Evolutionary conservation across 2,888 invertebrate genomes (phyloP), one percentile per base, ranked within the genome.

Genomic region (Charanyca ferruginea): DNA sequence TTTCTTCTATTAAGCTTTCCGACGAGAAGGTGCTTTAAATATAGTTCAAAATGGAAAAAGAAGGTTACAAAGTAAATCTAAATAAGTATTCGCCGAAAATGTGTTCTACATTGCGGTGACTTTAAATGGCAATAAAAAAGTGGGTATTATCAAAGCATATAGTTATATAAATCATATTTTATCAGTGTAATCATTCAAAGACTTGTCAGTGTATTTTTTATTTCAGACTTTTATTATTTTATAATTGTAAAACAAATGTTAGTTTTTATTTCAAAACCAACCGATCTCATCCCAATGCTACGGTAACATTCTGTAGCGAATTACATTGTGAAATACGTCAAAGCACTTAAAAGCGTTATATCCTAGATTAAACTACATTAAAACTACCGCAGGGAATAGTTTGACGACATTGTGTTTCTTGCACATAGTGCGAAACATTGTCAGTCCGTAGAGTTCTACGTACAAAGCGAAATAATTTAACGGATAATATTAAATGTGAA

Each of bases 321-420:
- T 25, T 16, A 45, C 54, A 41, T 51, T 49, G 53, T 32, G 44
- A 48, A 68, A 48, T 63, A 54, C 66, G 32, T 55, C 22, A 66
- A 55, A 51, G 55, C 18, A 49, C 35, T 49, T 54, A 32, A 49
- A 8, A 65, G 38, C 47, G 47, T 16, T 44, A 45, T 45, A 53
- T 23, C 38, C 16, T 3, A 71, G 32, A 48, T 66, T 47, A 59
- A 69, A 59, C 20, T 48, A 38, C 28, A 32, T 54, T 54, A 44
- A 51, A 73, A 49, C 32, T 4, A 54, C 44, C 38, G 45, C 35
- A 52, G 51, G 45, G 66, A 49, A 57, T 68, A 42, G 35, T 68
- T 67, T 42, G 25, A 44, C 48, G n/a, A 48, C 22, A 71, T 66
- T 45, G 38, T 35, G 41, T 55, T n/a, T n/a, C n/a, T n/a, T 66